These are phyloP conservation scores for Procambarus virginalis DNA, from an alignment of 1,140 invertebrate genomes.

Conservation along the genomic window DNA sequence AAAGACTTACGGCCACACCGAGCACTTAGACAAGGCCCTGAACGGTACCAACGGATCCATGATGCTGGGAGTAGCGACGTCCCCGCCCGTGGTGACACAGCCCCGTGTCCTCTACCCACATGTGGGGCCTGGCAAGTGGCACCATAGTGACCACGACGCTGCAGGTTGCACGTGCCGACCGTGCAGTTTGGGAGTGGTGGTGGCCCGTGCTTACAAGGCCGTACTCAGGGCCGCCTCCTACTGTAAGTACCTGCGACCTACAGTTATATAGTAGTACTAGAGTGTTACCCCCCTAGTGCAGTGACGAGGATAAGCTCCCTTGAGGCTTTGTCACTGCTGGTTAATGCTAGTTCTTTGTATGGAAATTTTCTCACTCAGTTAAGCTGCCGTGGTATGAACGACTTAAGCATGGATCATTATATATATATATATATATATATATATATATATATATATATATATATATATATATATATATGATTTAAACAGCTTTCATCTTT, in stretches of 20 bases:
- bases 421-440: too few relatives aligned
- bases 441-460: too few relatives aligned
- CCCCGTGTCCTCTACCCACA: not conserved
- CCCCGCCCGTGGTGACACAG: not conserved
- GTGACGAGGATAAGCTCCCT: too few relatives aligned
- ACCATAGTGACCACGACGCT: not conserved
- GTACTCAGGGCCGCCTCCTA: constrained; percentile 40
- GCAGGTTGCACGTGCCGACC: constrained; percentile 34
- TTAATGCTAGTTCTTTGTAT: too few relatives aligned
- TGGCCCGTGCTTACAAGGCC: constrained; percentile 40
- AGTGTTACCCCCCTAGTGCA: too few relatives aligned
- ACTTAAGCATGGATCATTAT: too few relatives aligned
- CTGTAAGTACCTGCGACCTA: constrained; percentile 33
- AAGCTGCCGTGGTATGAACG: too few relatives aligned
- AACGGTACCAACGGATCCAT: not conserved
- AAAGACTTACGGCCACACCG: not conserved
- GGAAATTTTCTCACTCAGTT: too few relatives aligned
- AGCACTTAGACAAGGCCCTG: not conserved
- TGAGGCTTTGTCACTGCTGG: too few relatives aligned
- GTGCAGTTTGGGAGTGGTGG: constrained; percentile 26
- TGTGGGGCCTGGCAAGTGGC: constrained; percentile 18
- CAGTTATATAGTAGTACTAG: too few relatives aligned
- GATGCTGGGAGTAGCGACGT: not conserved
- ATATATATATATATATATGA: too few relatives aligned
- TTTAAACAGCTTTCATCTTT: too few relatives aligned